Evolutionary conservation across 2,888 invertebrate species (phyloP), one percentile per base, ranked within the genome.

Genomic region (Pterobdella sp.): DNA sequence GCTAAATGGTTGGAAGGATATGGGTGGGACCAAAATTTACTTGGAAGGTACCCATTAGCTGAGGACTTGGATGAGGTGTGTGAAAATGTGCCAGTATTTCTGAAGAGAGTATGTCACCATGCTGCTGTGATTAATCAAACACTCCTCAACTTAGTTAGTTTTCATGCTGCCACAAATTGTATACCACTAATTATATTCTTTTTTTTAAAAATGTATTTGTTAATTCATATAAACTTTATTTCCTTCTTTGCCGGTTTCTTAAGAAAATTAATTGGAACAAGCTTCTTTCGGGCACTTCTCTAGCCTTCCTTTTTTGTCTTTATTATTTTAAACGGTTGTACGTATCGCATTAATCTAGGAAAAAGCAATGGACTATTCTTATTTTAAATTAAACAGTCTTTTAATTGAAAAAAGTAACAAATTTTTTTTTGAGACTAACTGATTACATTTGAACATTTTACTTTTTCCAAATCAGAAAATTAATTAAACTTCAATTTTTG

Each of bases 21-120:
- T 32, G 70, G 71, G 1, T 76, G 76, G 76, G 75, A 77, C 32
- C 76, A 77, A 70, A 75, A 75, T 69, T 26, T 36, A 3, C 34
- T 77, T 29, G 77, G 77, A 52, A 68, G 77, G n/a, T 74, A 49
- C 29, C 77, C 77, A 1, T 74, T 68, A 29, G 72, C 72, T 14
- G 69, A 75, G 18, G 77, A 77, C 68, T 26, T 77, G 29, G 77
- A 77, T 64, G 72, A 67, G 31, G 76, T 73, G n/a, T 76, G 76
- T 34, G 32, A 49, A 1, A 76, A 75, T 68, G 31, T 72, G 31
- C 77, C 77, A 22, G 76, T 76, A 26, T 37, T 75, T 18, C 68
- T 76, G 14, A n/a, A 10, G 36, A 68, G 77, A 14, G 52, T 66
- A 31, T 77, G 77, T 64, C n/a, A 66, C 22, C 77, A 77, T 60